Evolutionary conservation across 2,113 vertebrate species (phyloP), one percentile per base, ranked within the genome.

Genomic region (Semnornis frantzii): DNA sequence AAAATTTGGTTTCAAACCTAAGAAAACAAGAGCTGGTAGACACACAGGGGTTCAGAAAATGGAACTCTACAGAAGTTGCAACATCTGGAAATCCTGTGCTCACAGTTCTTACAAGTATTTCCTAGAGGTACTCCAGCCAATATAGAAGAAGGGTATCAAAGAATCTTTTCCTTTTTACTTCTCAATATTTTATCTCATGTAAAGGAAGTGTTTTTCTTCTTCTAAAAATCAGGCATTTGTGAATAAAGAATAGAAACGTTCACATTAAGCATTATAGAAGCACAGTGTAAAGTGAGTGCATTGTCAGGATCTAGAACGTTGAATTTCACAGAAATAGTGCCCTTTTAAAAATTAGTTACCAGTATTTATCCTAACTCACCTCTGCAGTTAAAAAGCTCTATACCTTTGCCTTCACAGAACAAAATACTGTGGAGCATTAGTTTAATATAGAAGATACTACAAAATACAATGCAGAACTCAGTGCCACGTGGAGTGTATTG

Each of bases 151-250:
- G 13, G 5, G 10, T 79, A 87, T 93, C 73, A 92, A 92, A 85
- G 27, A 66, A 8, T 71, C 83, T 58, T 84, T 57, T 78, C 90
- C 30, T 79, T 85, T 85, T 57, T 78, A 72, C 59, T 66, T 80
- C 86, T 81, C 60, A 70, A 6, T 68, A 84, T 86, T 92, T 95
- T 89, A 58, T 89, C 77, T 78, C 58, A 78, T 42, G 80, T 57
- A 86, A 90, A 83, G 57, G n/a, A 88, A 88, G 28, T 9, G 30
- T 4, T 69, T 83, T 63, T 80, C 76, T 7, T 50, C 31, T 34
- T 90, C 37, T 88, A 64, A 84, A 78, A 90, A 69, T 18, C 8
- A 84, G 23, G 44, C 24, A 7, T 30, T 84, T 65, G 33, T 58
- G 59, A 90, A 95, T 69, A 74, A 93, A 57, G 91, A 92, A 85